A percentile compares a stretch with the other conserved stretches of the same genome.
Evolutionary conservation across 2,888 invertebrate genomes (phyloP).

Genomic region (Coenonympha glycerion): DNA sequence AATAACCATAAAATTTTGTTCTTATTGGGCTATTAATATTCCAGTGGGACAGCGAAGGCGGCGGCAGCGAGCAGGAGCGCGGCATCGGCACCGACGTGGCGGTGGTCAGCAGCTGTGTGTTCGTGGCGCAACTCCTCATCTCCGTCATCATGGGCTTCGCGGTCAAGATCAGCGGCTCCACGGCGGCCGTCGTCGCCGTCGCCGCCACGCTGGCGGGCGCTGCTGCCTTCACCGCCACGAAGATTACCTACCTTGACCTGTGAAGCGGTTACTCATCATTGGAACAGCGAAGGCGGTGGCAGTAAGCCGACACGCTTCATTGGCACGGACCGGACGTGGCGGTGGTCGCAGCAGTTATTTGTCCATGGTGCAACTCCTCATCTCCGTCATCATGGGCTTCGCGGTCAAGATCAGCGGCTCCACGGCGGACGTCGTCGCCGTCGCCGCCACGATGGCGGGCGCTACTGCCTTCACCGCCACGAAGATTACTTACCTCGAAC

Average conservation of each 20-base stretch:
- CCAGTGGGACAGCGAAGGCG: conserved; percentile 66
- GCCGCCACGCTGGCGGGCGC: conserved; percentile 90
- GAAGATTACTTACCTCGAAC: too few relatives aligned
- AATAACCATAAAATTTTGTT: neutral
- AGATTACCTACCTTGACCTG: conserved; percentile 95
- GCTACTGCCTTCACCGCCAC: too few relatives aligned
- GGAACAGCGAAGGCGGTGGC: too few relatives aligned
- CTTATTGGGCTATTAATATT: neutral
- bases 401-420: too few relatives aligned
- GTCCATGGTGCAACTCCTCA: too few relatives aligned
- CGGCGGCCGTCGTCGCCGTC: conserved; percentile 90
- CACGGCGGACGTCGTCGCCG: too few relatives aligned
- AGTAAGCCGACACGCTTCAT: too few relatives aligned
- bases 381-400: too few relatives aligned
- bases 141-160: conserved; percentile 91
- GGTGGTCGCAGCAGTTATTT: conserved; percentile 95
- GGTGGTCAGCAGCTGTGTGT: conserved; percentile 96
- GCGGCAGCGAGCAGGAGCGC: conserved; percentile 78
- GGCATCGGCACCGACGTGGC: conserved; percentile 97
- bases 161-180: conserved; percentile 86
- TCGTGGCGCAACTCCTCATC: conserved; percentile 93
- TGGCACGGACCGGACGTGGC: conserved; percentile 97
- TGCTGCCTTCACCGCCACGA: conserved; percentile 89
- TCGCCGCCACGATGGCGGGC: too few relatives aligned
- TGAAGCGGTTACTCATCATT: too few relatives aligned